Base-by-base conservation (phyloP, 2,888 invertebrate genomes). In the Papilio gigon region DNA sequence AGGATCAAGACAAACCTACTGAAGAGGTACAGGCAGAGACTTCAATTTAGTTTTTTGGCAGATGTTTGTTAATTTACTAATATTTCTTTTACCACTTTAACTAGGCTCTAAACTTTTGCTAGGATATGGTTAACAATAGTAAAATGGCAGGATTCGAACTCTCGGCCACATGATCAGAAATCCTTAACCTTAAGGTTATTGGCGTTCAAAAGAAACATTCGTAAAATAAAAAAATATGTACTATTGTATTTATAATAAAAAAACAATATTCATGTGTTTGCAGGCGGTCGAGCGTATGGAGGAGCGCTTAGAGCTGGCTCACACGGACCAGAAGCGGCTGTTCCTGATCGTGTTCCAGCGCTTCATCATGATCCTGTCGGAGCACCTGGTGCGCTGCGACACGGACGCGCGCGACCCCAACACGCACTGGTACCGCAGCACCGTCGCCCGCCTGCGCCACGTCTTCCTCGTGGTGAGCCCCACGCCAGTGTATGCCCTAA, bases 341-440 rank as follows among this genome's bases (percentile, higher is more conserved):
- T 99, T 99, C 88, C 95, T 99, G 72, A 98, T 99, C 85, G 97
- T 99, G 78, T 99, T 99, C 90, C 98, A 99, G 93, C 94, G 99
- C 71, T 99, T 99, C 92, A 99, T 99, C 76, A 98, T 99, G 96
- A 97, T 98, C 77, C 93, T 99, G 74, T 98, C 98, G 0, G 98
- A 99, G 86, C 98, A 99, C 92, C 94, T 99, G 78, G 97, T 97
- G 65, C 93, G 97, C 70, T 97, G 97, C 84, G 99, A 99, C 88
- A 97, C 97, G 0, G 98, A 98, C 90, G 97, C 97, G 14, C 94
- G 95, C 72, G 98, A 98, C 89, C 97, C 96, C 81, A 96, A 97
- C 88, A 98, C 98, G 3, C 95, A 96, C 84, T 99, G 98, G 98
- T 99, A 98, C 92, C 95, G 95, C 78, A 98, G 98, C 96, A 98